phyloP scores from a whole-genome alignment of 2,113 vertebrate species.

The Diglossa brunneiventris region DNA sequence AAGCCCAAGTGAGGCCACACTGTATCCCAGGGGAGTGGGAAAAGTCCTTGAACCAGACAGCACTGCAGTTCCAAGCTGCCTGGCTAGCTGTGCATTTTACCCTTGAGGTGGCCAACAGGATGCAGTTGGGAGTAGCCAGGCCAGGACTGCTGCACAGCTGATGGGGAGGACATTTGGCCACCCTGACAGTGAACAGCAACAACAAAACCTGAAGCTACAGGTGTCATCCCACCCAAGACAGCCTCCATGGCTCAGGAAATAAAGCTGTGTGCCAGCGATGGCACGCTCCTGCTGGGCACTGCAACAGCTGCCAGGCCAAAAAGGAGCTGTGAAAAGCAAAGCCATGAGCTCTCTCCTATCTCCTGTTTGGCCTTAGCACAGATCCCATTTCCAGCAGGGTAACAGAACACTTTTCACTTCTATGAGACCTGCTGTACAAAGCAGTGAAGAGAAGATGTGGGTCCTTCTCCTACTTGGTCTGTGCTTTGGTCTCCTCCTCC shows the following conservation, averaged over 20 bases:
- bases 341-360: background rate
- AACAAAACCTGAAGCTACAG: background rate
- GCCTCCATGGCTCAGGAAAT: background rate
- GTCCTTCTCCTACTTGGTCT: background rate
- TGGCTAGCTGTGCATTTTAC: background rate
- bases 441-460: background rate
- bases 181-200: rapidly evolving
- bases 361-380: background rate
- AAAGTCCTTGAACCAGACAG: background rate
- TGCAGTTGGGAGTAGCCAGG: background rate
- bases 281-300: rapidly evolving
- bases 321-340: background rate
- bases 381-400: background rate
- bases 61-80: background rate
- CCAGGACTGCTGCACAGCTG: background rate
- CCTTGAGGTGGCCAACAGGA: background rate
- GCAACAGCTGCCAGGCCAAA: rapidly evolving
- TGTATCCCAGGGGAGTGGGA: background rate
- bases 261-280: background rate
- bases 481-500: background rate
- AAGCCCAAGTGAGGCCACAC: background rate
- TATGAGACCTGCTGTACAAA: background rate
- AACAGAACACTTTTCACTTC: background rate
- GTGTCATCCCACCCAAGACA: background rate
- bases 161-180: background rate